phyloP scores from a whole-genome alignment of 2,888 invertebrate species.

The Drosophila picticornis region DNA sequence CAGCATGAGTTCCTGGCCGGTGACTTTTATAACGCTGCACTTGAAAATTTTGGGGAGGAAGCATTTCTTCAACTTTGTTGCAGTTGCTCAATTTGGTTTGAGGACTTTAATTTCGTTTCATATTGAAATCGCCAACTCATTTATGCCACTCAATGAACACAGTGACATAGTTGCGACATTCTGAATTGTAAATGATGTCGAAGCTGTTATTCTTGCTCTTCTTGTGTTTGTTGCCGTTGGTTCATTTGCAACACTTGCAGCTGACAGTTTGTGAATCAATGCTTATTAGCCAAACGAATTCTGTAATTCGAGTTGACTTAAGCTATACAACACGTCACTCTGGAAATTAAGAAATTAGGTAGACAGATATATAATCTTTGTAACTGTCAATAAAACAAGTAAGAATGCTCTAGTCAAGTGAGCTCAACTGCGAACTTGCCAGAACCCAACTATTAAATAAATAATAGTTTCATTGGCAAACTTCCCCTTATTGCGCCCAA shows the following conservation, averaged over 20 bases:
- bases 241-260: slow-evolving; percentile 38
- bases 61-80: slow-evolving; percentile 27
- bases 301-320: slow-evolving; percentile 5
- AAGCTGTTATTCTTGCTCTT: slow-evolving; percentile 2
- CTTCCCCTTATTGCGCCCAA: background rate
- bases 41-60: slow-evolving; percentile 62
- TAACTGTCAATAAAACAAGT: background rate
- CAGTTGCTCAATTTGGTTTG: slow-evolving; percentile 64
- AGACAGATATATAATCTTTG: background rate
- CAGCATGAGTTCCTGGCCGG: slow-evolving; percentile 3
- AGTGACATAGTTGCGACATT: slow-evolving; percentile 17
- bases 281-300: slow-evolving; percentile 14
- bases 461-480: background rate
- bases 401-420: background rate
- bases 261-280: slow-evolving; percentile 24
- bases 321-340: background rate
- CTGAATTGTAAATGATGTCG: slow-evolving; percentile 42
- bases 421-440: background rate
- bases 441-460: no score
- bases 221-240: slow-evolving; percentile 13
- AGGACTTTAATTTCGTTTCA: slow-evolving; percentile 29
- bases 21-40: slow-evolving; percentile 51
- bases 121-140: slow-evolving; percentile 73
- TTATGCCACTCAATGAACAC: slow-evolving; percentile 52
- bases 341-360: no score